Evolutionary conservation across 1,140 invertebrate genomes (phyloP).

Genomic region (Psix sp.): DNA sequence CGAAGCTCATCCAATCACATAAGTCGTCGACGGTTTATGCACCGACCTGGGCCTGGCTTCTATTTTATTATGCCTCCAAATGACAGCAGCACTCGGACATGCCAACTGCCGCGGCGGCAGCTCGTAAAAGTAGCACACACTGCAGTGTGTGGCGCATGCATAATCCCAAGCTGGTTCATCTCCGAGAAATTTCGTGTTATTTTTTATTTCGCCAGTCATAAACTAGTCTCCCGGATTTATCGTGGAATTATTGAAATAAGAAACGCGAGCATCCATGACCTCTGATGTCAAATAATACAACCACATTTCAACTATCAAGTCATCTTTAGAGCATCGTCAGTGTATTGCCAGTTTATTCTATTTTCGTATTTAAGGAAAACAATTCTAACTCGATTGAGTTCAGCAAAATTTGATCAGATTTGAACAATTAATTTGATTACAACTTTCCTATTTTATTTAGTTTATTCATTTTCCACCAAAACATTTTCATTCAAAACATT

Average conservation of each 20-base stretch:
- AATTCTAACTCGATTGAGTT: too few species aligned
- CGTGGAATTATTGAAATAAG: conserved; percentile 58
- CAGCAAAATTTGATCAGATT: too few species aligned
- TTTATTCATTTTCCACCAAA: too few species aligned
- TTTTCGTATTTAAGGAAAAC: too few species aligned
- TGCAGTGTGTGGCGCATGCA: too few species aligned
- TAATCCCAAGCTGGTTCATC: conserved; percentile 14
- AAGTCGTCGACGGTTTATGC: conserved; percentile 52
- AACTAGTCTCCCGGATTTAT: conserved; percentile 57
- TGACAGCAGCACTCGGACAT: conserved; percentile 44
- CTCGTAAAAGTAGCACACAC: conserved; percentile 48
- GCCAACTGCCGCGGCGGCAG: conserved; percentile 45
- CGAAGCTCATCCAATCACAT: conserved; percentile 33
- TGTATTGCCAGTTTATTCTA: too few species aligned
- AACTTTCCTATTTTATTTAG: too few species aligned
- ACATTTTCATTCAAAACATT: too few species aligned
- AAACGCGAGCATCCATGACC: conserved; percentile 11
- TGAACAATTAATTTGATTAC: too few species aligned
- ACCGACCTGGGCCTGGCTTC: conserved; percentile 39
- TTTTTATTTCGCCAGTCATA: conserved; percentile 59
- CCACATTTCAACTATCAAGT: too few species aligned
- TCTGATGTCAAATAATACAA: too few species aligned
- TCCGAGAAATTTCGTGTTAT: conserved; percentile 53
- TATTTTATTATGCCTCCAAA: conserved; percentile 44
- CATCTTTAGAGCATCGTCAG: too few species aligned